Percentiles rank a stretch among this genome's conserved stretches.
Evolutionary conservation across 2,113 vertebrate species (phyloP).

Genomic region (Archocentrus centrarchus): DNA sequence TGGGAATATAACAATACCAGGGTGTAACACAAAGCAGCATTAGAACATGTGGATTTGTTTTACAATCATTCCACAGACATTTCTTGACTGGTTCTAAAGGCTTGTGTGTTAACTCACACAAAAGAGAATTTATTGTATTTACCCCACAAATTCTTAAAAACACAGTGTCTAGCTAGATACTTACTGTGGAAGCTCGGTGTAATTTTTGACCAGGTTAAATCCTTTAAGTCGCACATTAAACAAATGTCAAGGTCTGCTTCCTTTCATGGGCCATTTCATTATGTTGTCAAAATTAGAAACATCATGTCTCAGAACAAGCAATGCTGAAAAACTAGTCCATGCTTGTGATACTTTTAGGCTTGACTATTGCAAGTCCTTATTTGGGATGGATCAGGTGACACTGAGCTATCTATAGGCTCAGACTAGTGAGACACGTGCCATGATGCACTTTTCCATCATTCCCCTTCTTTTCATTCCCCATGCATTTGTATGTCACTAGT

Average conservation of each 20-base stretch:
- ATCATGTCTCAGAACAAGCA: too few relatives aligned
- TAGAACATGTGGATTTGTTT: not conserved
- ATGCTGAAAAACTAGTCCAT: not conserved
- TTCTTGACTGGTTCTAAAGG: not conserved
- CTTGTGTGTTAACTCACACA: not conserved
- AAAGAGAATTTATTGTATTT: not conserved
- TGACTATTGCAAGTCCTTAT: too few relatives aligned
- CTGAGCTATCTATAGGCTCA: too few relatives aligned
- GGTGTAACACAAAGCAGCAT: not conserved
- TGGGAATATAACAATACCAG: not conserved
- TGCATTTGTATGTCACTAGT: too few relatives aligned
- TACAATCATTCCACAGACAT: not conserved
- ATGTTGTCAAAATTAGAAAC: not conserved
- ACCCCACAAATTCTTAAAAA: not conserved
- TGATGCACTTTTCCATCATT: too few relatives aligned
- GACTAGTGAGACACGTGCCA: too few relatives aligned
- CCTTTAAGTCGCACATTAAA: not conserved
- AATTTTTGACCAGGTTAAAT: too few relatives aligned
- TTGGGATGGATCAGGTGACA: not conserved
- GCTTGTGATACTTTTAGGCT: not conserved
- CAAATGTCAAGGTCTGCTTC: too few relatives aligned
- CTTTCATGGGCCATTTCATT: not conserved
- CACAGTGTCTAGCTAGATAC: not conserved
- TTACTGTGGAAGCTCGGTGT: not conserved
- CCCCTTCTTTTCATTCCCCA: too few relatives aligned